Evolutionary conservation across 2,797 vertebrate genomes (phyloP).

Genomic region (Chiroxiphia lanceolata): DNA sequence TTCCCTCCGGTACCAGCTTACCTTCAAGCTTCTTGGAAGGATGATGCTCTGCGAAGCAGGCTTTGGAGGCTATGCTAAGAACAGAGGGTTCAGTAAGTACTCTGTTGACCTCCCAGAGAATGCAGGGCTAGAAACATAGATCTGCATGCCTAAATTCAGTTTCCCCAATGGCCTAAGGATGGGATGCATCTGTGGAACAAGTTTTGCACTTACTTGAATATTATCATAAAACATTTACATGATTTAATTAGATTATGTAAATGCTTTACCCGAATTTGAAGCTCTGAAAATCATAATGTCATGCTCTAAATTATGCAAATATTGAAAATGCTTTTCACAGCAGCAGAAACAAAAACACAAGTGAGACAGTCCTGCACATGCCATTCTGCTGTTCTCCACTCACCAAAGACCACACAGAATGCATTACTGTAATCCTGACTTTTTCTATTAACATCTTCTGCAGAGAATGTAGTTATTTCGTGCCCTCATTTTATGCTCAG

Average conservation of each 20-base stretch:
- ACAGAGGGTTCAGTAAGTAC: neutral
- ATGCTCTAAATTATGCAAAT: conserved; percentile 60
- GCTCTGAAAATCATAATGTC: conserved; percentile 48
- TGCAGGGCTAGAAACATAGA: neutral
- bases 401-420: conserved; percentile 8
- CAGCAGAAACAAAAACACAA: conserved; percentile 32
- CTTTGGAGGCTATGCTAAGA: neutral
- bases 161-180: conserved; percentile 25
- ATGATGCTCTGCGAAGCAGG: neutral
- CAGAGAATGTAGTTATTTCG: neutral
- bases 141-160: neutral
- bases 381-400: neutral
- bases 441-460: neutral
- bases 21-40: conserved; percentile 45
- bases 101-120: conserved; percentile 10
- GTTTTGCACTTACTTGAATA: conserved; percentile 44
- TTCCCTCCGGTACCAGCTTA: conserved; percentile 47
- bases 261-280: conserved; percentile 41
- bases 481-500: conserved; percentile 13
- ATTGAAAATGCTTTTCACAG: conserved; percentile 48
- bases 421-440: neutral
- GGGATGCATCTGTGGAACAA: neutral
- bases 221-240: conserved; percentile 57
- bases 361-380: neutral
- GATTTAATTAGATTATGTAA: conserved; percentile 63